Evolutionary conservation across 2,888 invertebrate genomes (phyloP), one percentile per base, ranked within the genome.

Genomic region (Brenthis daphne): DNA sequence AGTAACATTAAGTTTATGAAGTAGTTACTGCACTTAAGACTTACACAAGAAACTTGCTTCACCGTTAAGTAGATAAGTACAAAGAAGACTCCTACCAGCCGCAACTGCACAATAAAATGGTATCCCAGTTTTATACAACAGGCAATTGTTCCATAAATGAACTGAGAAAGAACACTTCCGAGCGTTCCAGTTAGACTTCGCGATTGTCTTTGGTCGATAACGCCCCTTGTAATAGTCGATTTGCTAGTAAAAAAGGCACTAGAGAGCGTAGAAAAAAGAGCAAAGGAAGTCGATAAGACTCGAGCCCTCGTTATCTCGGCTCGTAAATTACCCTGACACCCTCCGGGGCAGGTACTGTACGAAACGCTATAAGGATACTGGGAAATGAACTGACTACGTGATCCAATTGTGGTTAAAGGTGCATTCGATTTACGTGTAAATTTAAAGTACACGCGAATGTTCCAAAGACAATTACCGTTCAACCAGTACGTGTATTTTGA

Each of bases 321-420:
- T 88, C 91, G 89, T 92, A 92, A 92, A 92, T 92, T 90, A 92
- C 89, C 77, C 85, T 77, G 83, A 85, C 91, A 88, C 91, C 92
- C 90, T 85, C 82, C 85, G 85, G 86, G 80, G 86, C 89, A 90
- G 89, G 89, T 89, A 89, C 83, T 80, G 81, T 85, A 83, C 79
- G 84, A 85, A 87, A 86, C 80, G 83, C 80, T 80, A 83, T 81
- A 81, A 85, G 84, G 82, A 86, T 86, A 84, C 86, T 84, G 83
- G 88, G 88, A 90, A 91, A 91, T 91, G 89, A 89, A 90, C 87
- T 85, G 84, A 82, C 88, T 92, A 90, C 92, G 92, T 92, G 92
- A 92, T 92, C 92, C 91, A 92, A 92, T 92, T 90, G 90, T 88
- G 82, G 89, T 91, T 90, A 88, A 82, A 87, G 87, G 83, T 90